Base-by-base conservation (phyloP, 2,888 invertebrate genomes). In the Drosophila monieri region DNA sequence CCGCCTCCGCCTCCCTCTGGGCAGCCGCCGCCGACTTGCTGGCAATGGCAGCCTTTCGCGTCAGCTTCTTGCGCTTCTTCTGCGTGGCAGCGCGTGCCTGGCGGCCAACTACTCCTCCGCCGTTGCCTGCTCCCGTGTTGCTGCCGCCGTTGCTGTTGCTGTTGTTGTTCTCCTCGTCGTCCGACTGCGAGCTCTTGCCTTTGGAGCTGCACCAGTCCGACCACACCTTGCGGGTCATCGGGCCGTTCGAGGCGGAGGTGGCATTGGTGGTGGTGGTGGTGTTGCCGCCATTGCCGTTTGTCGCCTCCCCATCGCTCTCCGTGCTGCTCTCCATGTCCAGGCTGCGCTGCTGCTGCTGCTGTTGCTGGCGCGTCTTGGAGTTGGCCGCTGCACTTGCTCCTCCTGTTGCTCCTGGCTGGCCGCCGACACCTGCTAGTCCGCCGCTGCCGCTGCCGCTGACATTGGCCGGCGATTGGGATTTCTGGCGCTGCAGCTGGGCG, bases 201-300 rank as follows among this genome's bases (percentile, higher is more conserved):
- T 93, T 93, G 27, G 93, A 93, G 51, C 92, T 92, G 88, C 94
- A 94, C 93, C 94, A 95, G 89, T 95, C 95, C 4, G 94, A 94
- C 96, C 96, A 96, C 48, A 95, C 95, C 76, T 94, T 93, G 18
- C 96, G 93, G 6, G 95, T 95, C 23, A 95, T 95, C 3, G 95
- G 94, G 15, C 88, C 88, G 52, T 81, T 83, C 30, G 84, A 79
- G 5, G 72, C 69, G 12, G 78, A 87, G 6, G 78, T 80, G 30
- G 80, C 55, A 12, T 75, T 78, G 6, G 78, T 79, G 15, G 76
- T 37, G 12, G 81, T 84, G 6, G 81, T 74, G 23, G 72, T 74
- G 46, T 73, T 79, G 25, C 80, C 85, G 3, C 89, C 83, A 72
- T 80, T 85, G 0, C 77, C 80, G 56, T 85, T 81, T 30, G 77